phyloP scores from a whole-genome alignment of 1,140 invertebrate genomes.

The Condylostylus longicornis region DNA sequence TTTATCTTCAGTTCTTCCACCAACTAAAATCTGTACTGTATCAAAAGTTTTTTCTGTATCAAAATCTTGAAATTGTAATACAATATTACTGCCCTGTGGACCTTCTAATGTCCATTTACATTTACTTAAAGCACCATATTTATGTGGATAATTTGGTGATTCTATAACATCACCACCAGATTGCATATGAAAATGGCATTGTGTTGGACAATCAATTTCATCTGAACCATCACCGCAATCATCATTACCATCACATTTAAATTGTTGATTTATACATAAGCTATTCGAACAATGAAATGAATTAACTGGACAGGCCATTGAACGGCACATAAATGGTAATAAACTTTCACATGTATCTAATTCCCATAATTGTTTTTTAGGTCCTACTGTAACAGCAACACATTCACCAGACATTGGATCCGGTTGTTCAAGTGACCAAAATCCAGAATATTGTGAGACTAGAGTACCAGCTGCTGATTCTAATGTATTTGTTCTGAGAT shows the following conservation, averaged over 20 bases:
- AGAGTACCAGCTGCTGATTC: conserved; percentile 82
- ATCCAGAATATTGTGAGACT: conserved; percentile 85
- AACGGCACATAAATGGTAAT: conserved; percentile 84
- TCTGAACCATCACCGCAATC: conserved; percentile 86
- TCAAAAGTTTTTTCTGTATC: conserved; percentile 94
- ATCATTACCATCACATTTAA: conserved; percentile 82
- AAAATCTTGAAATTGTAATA: conserved; percentile 90
- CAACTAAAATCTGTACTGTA: conserved; percentile 87
- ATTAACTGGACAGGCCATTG: conserved; percentile 78
- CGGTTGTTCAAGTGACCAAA: conserved; percentile 77
- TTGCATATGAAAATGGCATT: conserved; percentile 84
- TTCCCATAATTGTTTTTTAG: conserved; percentile 74
- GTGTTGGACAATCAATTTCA: conserved; percentile 73
- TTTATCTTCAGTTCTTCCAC: conserved; percentile 87
- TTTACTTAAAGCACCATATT: conserved; percentile 75
- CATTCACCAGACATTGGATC: conserved; percentile 74
- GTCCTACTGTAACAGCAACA: conserved; percentile 63
- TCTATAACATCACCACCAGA: conserved; percentile 90
- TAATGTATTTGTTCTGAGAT: conserved; percentile 79
- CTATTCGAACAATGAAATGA: conserved; percentile 87
- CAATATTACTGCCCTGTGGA: conserved; percentile 84
- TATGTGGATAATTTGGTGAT: conserved; percentile 85
- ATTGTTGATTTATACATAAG: conserved; percentile 74
- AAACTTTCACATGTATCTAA: conserved; percentile 84
- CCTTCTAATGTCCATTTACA: conserved; percentile 97